Evolutionary conservation across 2,113 vertebrate genomes (phyloP).

Genomic region (Andinoacara biseriatus): DNA sequence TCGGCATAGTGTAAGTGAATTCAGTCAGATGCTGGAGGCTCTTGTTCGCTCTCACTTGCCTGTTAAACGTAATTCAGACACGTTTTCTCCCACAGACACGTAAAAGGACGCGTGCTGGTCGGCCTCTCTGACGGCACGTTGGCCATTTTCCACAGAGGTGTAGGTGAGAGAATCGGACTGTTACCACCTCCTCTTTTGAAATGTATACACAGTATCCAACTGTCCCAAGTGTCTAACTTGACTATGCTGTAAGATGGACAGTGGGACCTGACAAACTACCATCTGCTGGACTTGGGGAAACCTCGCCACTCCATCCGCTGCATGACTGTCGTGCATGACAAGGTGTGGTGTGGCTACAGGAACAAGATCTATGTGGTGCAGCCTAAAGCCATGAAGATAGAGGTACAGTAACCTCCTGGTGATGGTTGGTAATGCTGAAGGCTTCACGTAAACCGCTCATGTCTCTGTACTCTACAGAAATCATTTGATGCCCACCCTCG

Average conservation of each 20-base stretch:
- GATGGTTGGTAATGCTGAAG: background rate
- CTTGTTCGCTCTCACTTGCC: rapidly evolving
- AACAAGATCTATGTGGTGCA: constrained; percentile 98
- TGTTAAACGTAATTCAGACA: background rate
- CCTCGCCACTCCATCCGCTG: constrained; percentile 95
- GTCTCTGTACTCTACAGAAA: constrained; percentile 79
- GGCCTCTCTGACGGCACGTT: constrained; percentile 94
- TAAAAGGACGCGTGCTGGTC: constrained; percentile 96
- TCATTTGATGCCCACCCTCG: constrained; percentile 96
- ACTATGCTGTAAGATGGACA: constrained; percentile 86
- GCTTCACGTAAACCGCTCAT: background rate
- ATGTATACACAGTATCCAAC: background rate
- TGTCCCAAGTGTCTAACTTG: background rate
- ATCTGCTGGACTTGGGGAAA: constrained; percentile 92
- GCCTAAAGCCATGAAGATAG: constrained; percentile 98
- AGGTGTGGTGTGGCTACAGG: constrained; percentile 97
- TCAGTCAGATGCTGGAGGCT: background rate
- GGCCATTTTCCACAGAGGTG: constrained; percentile 95
- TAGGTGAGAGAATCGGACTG: constrained; percentile 81
- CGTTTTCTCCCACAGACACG: constrained; percentile 83
- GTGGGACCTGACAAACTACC: constrained; percentile 98
- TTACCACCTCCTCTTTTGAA: background rate
- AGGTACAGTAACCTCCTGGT: constrained; percentile 74
- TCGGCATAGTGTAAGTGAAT: constrained; percentile 95
- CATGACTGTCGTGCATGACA: constrained; percentile 97